Evolutionary conservation across 2,797 vertebrate genomes (phyloP), one percentile per base, ranked within the genome.

Genomic region (Pterois miles): DNA sequence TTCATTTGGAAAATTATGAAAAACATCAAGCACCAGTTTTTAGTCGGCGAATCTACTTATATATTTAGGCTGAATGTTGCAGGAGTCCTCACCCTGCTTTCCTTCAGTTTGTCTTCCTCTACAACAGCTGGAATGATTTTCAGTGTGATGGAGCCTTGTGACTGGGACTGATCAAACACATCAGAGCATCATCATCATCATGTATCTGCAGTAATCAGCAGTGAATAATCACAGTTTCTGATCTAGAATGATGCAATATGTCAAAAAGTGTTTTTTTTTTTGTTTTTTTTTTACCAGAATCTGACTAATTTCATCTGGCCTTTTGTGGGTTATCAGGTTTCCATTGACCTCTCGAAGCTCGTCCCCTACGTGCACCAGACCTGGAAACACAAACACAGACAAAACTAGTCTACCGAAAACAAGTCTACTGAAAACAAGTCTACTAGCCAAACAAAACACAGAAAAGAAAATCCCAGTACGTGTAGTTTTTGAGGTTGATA

Each of bases 341-440:
- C 97, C 97, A 4, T 99, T 99, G 88, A 99, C 97, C 90, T 99
- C 98, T 65, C 97, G 96, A 9, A 99, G 95, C 76, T 99, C 98
- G 40, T 99, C 98, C 9, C 98, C 98, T 6, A 99, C 96, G 1
- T 98, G 97, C 59, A 99, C 97, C 86, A 99, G 95, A 89, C 98
- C 98, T 99, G 90, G 63, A 89, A 91, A 91, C 58, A 74, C 38
- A 77, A 50, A 72, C 46, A 70, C 27, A 52, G 38, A 60, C 38
- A 60, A 60, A 36, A n/a, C n/a, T n/a, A n/a, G n/a, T 33, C 31
- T 7, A 33, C 31, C 7, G 31, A 65, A 57, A 40, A 62, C 22
- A 36, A 54, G 56, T 25, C 22, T 0, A 9, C 5, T 68, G 29
- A 63, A 76, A 73, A 67, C 8, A 79, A 18, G 3, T 34, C 10